Evolutionary conservation across 2,888 invertebrate genomes (phyloP).

Genomic region (Halocaridina rubra): DNA sequence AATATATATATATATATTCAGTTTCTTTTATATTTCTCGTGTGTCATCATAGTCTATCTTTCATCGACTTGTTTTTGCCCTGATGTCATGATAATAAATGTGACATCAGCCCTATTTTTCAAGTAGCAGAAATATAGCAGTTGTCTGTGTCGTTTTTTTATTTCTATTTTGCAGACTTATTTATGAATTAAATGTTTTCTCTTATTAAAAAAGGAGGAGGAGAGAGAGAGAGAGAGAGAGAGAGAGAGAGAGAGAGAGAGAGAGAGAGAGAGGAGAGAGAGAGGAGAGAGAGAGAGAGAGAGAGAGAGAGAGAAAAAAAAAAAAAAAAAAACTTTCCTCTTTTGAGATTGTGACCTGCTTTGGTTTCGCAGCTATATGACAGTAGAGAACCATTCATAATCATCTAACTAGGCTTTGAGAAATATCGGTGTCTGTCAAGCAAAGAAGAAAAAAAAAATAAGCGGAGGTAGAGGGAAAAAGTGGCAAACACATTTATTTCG

Average conservation of each 20-base stretch:
- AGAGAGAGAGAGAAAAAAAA: neutral
- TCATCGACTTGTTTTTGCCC: neutral
- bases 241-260: neutral
- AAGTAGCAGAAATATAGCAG: no score
- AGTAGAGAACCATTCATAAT: no score
- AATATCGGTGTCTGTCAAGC: neutral
- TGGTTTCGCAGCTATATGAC: no score
- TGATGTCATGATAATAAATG: neutral
- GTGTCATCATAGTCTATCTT: neutral
- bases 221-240: neutral
- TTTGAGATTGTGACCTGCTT: no score
- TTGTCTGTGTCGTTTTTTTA: no score
- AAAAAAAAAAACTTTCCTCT: neutral
- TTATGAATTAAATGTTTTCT: no score
- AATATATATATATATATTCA: no score
- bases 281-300: neutral
- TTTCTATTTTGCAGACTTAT: no score
- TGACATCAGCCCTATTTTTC: neutral
- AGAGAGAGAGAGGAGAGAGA: neutral
- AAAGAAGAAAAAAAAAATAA: neutral
- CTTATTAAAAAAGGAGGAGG: no score
- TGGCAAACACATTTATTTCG: conserved; percentile 34
- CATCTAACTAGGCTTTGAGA: no score
- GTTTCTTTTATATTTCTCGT: neutral
- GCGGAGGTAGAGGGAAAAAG: no score